Conservation (phyloP, 2,113 vertebrate species). For the Clarias batrachus region DNA sequence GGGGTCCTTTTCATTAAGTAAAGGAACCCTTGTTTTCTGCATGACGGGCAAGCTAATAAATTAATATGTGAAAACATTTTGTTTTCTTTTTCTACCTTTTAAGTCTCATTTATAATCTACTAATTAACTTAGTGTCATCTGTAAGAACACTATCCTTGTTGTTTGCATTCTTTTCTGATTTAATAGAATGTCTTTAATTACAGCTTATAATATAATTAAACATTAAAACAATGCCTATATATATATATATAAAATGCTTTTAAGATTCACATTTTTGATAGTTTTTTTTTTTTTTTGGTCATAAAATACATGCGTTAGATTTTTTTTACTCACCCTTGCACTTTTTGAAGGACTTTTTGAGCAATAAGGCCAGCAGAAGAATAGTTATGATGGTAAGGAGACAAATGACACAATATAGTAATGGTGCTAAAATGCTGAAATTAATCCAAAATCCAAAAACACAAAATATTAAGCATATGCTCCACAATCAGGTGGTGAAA, state of each 20-base stretch:
- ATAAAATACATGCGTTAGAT: neutral
- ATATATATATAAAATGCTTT: neutral
- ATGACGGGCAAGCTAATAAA: too few species aligned
- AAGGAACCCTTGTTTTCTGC: too few species aligned
- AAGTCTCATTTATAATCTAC: too few species aligned
- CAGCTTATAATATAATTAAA: neutral
- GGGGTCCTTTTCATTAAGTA: too few species aligned
- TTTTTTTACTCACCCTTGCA: constrained; percentile 5
- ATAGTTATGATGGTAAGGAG: constrained; percentile 21
- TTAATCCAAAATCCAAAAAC: neutral
- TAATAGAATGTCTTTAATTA: neutral
- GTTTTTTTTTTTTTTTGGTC: neutral
- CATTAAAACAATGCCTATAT: neutral
- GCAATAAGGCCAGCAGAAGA: constrained; percentile 27
- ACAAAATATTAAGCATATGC: neutral
- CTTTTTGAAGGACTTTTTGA: neutral
- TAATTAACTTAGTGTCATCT: too few species aligned
- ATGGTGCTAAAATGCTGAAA: neutral
- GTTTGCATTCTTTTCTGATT: neutral
- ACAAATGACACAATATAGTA: constrained; percentile 20
- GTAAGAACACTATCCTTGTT: neutral
- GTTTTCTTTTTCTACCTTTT: too few species aligned
- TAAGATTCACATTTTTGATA: neutral
- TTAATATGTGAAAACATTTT: too few species aligned
- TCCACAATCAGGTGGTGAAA: neutral